These are phyloP conservation scores for Pagetopsis macropterus DNA, from an alignment of 2,797 vertebrate genomes.

Conservation along the genomic window DNA sequence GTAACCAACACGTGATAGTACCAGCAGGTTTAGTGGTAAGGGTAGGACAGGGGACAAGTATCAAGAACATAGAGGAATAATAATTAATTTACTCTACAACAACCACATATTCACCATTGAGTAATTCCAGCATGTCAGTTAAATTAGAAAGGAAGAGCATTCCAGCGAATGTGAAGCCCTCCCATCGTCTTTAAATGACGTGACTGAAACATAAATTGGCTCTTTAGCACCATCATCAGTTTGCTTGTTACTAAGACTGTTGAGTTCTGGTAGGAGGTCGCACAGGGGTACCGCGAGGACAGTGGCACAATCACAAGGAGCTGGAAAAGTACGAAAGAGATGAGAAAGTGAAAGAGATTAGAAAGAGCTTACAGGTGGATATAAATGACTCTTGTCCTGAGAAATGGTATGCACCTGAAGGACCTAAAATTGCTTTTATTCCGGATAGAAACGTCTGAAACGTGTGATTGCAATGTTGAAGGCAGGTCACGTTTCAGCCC, in stretches of 20 bases:
- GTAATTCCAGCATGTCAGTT: slow-evolving; percentile 1
- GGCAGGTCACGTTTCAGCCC: slow-evolving; percentile 24
- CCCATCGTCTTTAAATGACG: slow-evolving; percentile 4
- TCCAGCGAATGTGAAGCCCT: neutral
- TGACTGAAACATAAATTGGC: slow-evolving; percentile 19
- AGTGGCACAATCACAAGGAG: slow-evolving; percentile 5
- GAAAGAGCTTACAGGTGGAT: slow-evolving; percentile 44
- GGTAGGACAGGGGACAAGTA: neutral
- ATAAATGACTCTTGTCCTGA: slow-evolving; percentile 39
- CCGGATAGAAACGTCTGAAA: slow-evolving; percentile 42
- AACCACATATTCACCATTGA: neutral
- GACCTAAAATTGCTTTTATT: slow-evolving; percentile 40
- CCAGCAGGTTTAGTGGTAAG: neutral
- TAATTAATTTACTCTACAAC: neutral
- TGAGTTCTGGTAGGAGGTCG: neutral
- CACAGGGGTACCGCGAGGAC: neutral
- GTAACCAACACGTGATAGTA: slow-evolving; percentile 16
- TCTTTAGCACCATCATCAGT: slow-evolving; percentile 24
- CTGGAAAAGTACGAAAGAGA: slow-evolving; percentile 29
- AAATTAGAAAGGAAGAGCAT: neutral
- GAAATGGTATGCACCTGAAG: slow-evolving; percentile 53
- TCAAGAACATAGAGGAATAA: neutral
- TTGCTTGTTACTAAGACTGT: neutral
- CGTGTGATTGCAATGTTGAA: slow-evolving; percentile 35
- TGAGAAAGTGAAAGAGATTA: slow-evolving; percentile 28